Evolutionary conservation across 2,113 vertebrate species (phyloP).

Genomic region (Argyrosomus japonicus): DNA sequence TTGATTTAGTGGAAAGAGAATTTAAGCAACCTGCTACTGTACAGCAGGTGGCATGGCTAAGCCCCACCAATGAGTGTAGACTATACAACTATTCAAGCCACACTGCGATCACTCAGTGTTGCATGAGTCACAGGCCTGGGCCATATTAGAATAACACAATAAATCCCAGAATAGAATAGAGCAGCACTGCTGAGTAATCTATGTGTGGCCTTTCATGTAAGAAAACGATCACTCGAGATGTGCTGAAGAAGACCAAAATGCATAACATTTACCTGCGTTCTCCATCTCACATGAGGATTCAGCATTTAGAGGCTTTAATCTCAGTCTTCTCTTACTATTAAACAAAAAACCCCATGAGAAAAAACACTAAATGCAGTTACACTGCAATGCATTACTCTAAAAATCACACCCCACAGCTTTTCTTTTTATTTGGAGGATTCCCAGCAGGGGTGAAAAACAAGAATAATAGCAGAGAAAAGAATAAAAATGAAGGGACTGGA

Average conservation of each 20-base stretch:
- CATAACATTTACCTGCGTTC: background rate
- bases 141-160: conserved; percentile 39
- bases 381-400: background rate
- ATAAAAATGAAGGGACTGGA: conserved; percentile 26
- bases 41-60: background rate
- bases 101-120: background rate
- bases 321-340: background rate
- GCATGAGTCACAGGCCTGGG: conserved; percentile 49
- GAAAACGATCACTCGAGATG: conserved; percentile 29
- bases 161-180: conserved; percentile 43
- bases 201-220: conserved; percentile 43
- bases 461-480: background rate
- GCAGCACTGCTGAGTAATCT: conserved; percentile 33
- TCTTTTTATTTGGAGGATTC: conserved; percentile 26
- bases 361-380: background rate
- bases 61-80: conserved; percentile 10
- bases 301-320: conserved; percentile 15
- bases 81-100: conserved; percentile 19
- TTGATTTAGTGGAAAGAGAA: conserved; percentile 13
- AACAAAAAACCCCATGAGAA: background rate
- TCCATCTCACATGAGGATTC: background rate
- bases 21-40: conserved; percentile 26
- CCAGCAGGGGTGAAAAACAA: conserved; percentile 28
- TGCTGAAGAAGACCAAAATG: conserved; percentile 8
- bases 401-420: conserved; percentile 15